Base-by-base conservation (phyloP, 2,113 vertebrate genomes). In the Epinephelus fuscoguttatus region DNA sequence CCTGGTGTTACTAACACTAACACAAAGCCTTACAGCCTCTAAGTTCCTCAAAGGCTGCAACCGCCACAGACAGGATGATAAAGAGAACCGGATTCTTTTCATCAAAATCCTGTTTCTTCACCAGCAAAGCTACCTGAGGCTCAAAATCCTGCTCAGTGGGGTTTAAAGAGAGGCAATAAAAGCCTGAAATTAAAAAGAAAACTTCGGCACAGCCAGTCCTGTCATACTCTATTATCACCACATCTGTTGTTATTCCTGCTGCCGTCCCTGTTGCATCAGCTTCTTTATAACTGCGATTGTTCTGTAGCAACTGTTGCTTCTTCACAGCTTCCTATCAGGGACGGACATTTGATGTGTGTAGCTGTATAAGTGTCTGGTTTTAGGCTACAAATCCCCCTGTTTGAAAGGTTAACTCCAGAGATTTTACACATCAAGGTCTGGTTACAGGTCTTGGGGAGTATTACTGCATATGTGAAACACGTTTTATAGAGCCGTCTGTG, bases 121-220 rank as follows among this genome's bases (percentile, higher is more conserved):
- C 3, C 50, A 53, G 57, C 52, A 18, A 14, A 9, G 9, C 40
- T 2, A 42, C 27, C n/a, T 45, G 23, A 68, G 30, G 68, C 71
- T 71, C 19, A 81, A 75, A 78, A 57, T 23, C 12, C 1, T 74
- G 55, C 63, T 70, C 23, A 70, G 52, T n/a, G 17, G 33, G 49
- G 47, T 70, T 77, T 64, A 64, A 55, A 70, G 64, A 40, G 15
- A 37, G 12, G 14, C 47, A 70, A 61, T 60, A 15, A 53, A 75
- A 81, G 19, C 21, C 19, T 19, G 17, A 52, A 52, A 70, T 30
- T 56, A 52, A 74, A 70, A 62, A 50, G 27, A 37, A 40, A 49
- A 49, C 25, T 42, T 68, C n/a, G 25, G 18, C 84, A 50, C 40
- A 33, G 63, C 12, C 14, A 40, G 67, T 47, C 17, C 42, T 27